A percentile compares a stretch with the other conserved stretches of the same genome.
Evolutionary conservation across 2,888 invertebrate genomes (phyloP).

Genomic region (Branchipolynoe longqiensis): DNA sequence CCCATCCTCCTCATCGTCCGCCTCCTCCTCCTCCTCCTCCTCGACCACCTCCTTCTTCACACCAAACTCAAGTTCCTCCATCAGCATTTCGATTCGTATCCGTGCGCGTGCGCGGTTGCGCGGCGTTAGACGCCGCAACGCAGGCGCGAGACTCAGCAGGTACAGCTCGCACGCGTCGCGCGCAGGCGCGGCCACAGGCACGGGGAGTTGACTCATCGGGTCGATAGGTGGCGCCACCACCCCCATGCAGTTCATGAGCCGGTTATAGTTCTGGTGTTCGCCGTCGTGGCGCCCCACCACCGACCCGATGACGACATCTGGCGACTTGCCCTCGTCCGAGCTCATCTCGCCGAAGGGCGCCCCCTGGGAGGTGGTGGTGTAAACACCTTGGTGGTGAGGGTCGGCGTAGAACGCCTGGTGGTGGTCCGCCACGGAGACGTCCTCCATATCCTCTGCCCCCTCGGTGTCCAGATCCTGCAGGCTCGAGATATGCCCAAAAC

Average conservation of each 20-base stretch:
- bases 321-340: neutral
- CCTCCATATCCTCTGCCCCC: neutral
- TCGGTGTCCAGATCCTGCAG: neutral
- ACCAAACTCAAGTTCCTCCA: constrained; percentile 14
- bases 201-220: neutral
- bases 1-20: too few species aligned
- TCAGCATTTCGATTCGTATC: constrained; percentile 2
- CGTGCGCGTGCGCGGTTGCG: constrained; percentile 4
- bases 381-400: neutral
- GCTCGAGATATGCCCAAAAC: too few species aligned
- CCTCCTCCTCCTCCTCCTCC: neutral
- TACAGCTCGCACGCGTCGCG: neutral
- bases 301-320: neutral
- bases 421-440: neutral
- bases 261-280: neutral
- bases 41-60: neutral
- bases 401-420: neutral
- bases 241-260: neutral
- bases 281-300: neutral
- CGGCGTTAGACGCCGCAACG: neutral
- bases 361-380: neutral
- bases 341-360: neutral
- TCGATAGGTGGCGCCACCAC: neutral
- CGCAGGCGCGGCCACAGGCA: neutral
- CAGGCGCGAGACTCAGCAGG: constrained; percentile 5